Evolutionary conservation across 2,888 invertebrate genomes (phyloP).

Genomic region (Meiosimyza platycephala): DNA sequence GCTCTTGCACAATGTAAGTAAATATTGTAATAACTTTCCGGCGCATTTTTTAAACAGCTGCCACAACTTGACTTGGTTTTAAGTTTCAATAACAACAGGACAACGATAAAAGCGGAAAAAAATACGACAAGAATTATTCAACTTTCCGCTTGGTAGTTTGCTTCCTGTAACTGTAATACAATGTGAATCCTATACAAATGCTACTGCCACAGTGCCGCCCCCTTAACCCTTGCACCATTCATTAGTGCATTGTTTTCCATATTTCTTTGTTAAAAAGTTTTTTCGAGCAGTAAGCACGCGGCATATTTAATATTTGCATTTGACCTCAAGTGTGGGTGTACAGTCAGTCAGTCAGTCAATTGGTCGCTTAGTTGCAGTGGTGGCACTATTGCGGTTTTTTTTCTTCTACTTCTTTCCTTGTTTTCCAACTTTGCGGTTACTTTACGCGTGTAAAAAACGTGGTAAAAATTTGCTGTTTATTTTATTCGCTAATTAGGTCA

Average conservation of each 20-base stretch:
- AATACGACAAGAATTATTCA: background rate
- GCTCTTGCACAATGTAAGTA: too few species aligned
- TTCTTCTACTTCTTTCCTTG: too few species aligned
- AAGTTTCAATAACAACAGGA: background rate
- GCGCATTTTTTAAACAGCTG: constrained; percentile 9
- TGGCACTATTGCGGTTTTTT: too few species aligned
- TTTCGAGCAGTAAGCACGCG: background rate
- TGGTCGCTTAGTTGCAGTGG: background rate
- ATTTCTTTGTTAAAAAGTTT: constrained; percentile 6
- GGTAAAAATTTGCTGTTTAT: constrained; percentile 1
- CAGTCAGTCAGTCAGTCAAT: background rate
- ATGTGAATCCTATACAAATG: too few species aligned
- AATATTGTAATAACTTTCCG: background rate
- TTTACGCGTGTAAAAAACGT: background rate
- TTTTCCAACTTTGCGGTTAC: too few species aligned
- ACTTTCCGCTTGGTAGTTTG: too few species aligned
- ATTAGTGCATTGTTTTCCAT: constrained; percentile 18
- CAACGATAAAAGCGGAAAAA: background rate
- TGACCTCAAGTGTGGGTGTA: background rate
- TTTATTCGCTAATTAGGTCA: constrained; percentile 23
- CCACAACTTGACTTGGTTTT: background rate
- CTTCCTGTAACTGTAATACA: too few species aligned
- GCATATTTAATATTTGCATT: constrained; percentile 9
- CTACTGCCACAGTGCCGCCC: too few species aligned
- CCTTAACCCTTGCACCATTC: background rate